Evolutionary conservation across 2,797 vertebrate species (phyloP).

Genomic region (Bradypus variegatus): DNA sequence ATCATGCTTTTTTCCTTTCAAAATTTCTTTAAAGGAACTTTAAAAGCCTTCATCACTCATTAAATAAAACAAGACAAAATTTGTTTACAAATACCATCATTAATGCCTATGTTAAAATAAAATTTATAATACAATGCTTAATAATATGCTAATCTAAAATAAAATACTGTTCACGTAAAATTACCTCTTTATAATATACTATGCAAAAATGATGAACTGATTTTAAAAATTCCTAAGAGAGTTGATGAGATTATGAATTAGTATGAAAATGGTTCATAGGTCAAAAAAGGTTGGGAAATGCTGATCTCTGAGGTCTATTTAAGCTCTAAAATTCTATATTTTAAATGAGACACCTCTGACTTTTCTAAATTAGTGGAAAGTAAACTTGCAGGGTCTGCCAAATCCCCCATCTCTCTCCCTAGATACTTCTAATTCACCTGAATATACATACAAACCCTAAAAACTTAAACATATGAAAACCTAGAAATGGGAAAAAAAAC

Average conservation of each 20-base stretch:
- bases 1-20: conserved; percentile 39
- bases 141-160: conserved; percentile 43
- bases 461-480: conserved; percentile 21
- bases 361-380: conserved; percentile 53
- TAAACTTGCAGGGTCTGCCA: conserved; percentile 30
- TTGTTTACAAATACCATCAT: conserved; percentile 30
- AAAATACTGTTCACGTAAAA: conserved; percentile 50
- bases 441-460: background rate
- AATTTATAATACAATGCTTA: conserved; percentile 31
- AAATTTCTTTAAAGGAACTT: conserved; percentile 21
- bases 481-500: background rate
- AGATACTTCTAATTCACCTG: background rate
- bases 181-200: conserved; percentile 47
- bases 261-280: conserved; percentile 45
- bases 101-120: conserved; percentile 28
- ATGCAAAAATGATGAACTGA: conserved; percentile 59
- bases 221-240: conserved; percentile 53
- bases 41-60: conserved; percentile 35
- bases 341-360: conserved; percentile 56
- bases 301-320: conserved; percentile 47
- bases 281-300: conserved; percentile 50
- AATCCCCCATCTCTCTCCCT: background rate
- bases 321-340: conserved; percentile 51
- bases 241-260: conserved; percentile 56
- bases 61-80: conserved; percentile 30